phyloP scores from a whole-genome alignment of 2,797 vertebrate genomes.

The Trematomus bernacchii region DNA sequence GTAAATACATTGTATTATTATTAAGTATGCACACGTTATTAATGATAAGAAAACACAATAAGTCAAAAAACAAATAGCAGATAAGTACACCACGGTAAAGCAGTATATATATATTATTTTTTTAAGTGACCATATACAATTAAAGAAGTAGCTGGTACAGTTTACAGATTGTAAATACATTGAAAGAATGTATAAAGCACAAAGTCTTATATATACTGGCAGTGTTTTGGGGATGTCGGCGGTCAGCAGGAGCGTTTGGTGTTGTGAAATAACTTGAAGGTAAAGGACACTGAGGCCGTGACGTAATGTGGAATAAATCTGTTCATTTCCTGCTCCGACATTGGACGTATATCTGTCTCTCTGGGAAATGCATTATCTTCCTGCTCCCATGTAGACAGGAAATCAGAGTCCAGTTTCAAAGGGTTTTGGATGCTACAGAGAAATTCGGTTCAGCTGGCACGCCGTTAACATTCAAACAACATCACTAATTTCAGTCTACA shows the following conservation, averaged over 20 bases:
- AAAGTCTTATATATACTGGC: too few species aligned
- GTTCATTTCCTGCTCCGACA: slow-evolving; percentile 73
- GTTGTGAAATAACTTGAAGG: slow-evolving; percentile 44
- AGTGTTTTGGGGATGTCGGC: too few species aligned
- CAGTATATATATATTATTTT: too few species aligned
- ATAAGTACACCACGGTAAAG: too few species aligned
- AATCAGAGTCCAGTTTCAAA: slow-evolving; percentile 77
- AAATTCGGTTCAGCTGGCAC: slow-evolving; percentile 60
- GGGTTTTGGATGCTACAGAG: slow-evolving; percentile 62
- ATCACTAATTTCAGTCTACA: slow-evolving; percentile 59
- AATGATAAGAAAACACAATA: too few species aligned
- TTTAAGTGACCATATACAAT: too few species aligned
- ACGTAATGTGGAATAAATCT: slow-evolving; percentile 68
- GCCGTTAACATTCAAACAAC: slow-evolving; percentile 64
- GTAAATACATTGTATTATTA: too few species aligned
- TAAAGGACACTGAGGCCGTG: slow-evolving; percentile 43
- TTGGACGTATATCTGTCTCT: slow-evolving; percentile 63
- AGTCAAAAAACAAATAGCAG: too few species aligned
- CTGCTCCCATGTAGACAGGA: slow-evolving; percentile 71
- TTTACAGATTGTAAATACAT: too few species aligned
- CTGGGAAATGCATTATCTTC: slow-evolving; percentile 80
- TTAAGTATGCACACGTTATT: too few species aligned
- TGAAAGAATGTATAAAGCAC: too few species aligned
- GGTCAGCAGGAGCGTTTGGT: slow-evolving; percentile 14
- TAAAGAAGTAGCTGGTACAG: too few species aligned